A percentile compares a stretch with the other conserved stretches of the same genome.
Conservation (phyloP, 2,888 invertebrate species). For the Trypoxylon attenuatum region DNA sequence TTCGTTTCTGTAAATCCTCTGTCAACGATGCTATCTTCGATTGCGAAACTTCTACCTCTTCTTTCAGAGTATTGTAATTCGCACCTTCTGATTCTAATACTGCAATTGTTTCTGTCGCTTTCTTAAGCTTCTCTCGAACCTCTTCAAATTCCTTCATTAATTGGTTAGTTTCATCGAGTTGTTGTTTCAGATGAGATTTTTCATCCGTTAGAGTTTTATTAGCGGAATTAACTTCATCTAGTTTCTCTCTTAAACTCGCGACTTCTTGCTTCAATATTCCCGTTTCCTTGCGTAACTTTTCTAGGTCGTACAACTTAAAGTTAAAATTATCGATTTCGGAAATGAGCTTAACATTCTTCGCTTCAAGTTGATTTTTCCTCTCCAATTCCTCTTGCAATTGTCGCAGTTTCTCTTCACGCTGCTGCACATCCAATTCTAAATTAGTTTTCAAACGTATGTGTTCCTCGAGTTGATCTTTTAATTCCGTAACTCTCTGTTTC, state of each 20-base stretch:
- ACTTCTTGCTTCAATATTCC: conserved; percentile 22
- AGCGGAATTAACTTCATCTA: conserved; percentile 6
- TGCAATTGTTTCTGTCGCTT: conserved; percentile 27
- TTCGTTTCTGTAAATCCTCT: conserved; percentile 32
- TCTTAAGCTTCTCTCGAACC: conserved; percentile 31
- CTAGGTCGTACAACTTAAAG: conserved; percentile 56
- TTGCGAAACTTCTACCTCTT: conserved; percentile 24
- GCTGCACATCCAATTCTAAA: conserved; percentile 37
- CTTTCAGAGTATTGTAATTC: conserved; percentile 17
- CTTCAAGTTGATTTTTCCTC: conserved; percentile 40
- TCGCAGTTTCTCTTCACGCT: conserved; percentile 32
- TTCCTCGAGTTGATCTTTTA: conserved; percentile 29
- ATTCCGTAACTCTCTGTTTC: conserved; percentile 10
- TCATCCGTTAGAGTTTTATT: conserved; percentile 30
- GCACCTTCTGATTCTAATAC: conserved; percentile 34
- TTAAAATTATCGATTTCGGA: conserved; percentile 60
- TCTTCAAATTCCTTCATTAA: conserved; percentile 30
- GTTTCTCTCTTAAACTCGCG: conserved; percentile 24
- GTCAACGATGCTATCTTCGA: conserved; percentile 30
- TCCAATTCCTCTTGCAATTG: conserved; percentile 38
- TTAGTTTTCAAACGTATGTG: conserved; percentile 11
- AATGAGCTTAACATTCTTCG: conserved; percentile 56
- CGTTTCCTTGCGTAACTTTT: conserved; percentile 28
- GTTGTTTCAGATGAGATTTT: conserved; percentile 25
- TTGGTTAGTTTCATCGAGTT: conserved; percentile 18